Conservation (phyloP, 2,888 invertebrate species). For the Pediacus dermestoides region DNA sequence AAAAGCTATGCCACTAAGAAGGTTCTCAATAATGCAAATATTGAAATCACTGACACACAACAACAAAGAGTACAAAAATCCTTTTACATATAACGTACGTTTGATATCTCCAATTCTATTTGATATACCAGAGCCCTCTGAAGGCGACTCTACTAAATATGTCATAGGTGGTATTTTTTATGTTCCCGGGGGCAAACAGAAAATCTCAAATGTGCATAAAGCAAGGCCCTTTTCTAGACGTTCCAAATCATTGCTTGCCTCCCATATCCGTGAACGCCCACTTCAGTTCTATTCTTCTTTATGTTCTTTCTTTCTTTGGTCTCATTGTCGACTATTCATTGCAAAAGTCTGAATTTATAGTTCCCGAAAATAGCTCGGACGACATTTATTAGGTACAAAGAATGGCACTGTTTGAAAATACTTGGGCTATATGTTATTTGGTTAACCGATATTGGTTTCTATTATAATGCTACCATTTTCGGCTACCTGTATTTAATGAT, state of each 20-base stretch:
- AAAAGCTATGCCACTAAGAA: too few species aligned
- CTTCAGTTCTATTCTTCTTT: slow-evolving; percentile 36
- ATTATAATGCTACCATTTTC: slow-evolving; percentile 21
- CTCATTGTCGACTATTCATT: slow-evolving; percentile 38
- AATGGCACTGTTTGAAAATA: slow-evolving; percentile 41
- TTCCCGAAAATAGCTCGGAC: slow-evolving; percentile 33
- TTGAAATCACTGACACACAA: too few species aligned
- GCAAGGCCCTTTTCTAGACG: slow-evolving; percentile 14
- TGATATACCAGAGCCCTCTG: neutral
- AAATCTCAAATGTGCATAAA: slow-evolving; percentile 16
- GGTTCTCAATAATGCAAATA: too few species aligned
- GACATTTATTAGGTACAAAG: slow-evolving; percentile 42
- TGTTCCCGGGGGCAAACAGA: slow-evolving; percentile 8
- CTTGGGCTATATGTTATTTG: slow-evolving; percentile 31
- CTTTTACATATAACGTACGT: too few species aligned
- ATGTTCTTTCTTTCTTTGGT: slow-evolving; percentile 27
- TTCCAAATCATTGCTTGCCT: slow-evolving; percentile 28
- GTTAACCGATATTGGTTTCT: slow-evolving; percentile 40
- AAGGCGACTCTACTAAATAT: slow-evolving; percentile 10
- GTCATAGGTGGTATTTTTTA: slow-evolving; percentile 15
- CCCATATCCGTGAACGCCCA: slow-evolving; percentile 37
- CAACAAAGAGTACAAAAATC: too few species aligned
- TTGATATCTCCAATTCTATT: too few species aligned
- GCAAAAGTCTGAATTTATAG: slow-evolving; percentile 41
- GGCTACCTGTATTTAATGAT: slow-evolving; percentile 26